A percentile compares a stretch with the other conserved stretches of the same genome.
These are phyloP conservation scores for Ifrita kowaldi DNA, from an alignment of 2,113 vertebrate species.

Conservation along the genomic window DNA sequence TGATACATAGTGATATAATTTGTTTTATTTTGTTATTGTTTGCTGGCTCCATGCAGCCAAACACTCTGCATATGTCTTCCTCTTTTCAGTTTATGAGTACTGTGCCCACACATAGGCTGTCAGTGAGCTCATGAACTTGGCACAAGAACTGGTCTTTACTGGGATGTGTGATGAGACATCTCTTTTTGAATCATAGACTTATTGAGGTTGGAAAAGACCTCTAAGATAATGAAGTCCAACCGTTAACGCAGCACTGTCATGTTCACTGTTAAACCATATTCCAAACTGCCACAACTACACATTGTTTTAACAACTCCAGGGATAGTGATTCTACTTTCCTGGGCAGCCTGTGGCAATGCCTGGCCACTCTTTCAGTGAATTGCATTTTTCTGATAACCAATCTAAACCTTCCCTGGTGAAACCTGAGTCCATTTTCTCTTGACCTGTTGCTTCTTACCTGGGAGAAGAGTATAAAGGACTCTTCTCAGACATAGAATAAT, in stretches of 20 bases:
- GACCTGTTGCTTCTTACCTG: not conserved
- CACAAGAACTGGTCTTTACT: not conserved
- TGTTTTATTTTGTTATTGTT: not conserved
- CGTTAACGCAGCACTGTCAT: not conserved
- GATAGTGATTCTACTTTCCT: not conserved
- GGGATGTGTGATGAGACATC: not conserved
- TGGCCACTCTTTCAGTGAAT: not conserved
- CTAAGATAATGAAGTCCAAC: not conserved
- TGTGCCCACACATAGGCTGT: not conserved
- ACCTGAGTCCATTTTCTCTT: not conserved
- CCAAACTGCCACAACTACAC: no score
- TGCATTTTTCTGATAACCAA: not conserved
- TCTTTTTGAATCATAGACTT: not conserved
- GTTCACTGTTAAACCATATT: not conserved
- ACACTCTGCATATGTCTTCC: not conserved
- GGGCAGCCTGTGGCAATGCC: not conserved
- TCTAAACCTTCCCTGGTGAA: not conserved
- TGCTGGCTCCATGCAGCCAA: not conserved
- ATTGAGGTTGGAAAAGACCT: not conserved
- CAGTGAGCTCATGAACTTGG: not conserved
- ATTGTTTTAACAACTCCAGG: not conserved
- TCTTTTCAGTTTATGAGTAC: not conserved
- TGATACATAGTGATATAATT: not conserved
- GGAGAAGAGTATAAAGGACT: not conserved
- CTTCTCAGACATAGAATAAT: not conserved